phyloP scores from a whole-genome alignment of 2,888 invertebrate species.

The Notocelia uddmanniana region DNA sequence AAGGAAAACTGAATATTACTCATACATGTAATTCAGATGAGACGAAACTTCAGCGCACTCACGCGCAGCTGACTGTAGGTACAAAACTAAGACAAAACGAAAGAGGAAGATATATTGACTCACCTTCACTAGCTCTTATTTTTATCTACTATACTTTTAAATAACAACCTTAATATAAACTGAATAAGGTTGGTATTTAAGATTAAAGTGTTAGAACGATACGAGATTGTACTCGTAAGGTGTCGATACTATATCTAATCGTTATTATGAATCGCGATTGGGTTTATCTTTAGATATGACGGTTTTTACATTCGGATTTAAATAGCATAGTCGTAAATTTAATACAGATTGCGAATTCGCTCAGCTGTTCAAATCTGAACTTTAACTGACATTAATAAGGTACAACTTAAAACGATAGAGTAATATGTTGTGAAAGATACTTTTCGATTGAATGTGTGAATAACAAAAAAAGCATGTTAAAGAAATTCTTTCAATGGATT shows the following conservation, averaged over 20 bases:
- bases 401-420: neutral
- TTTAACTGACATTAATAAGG: neutral
- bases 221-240: neutral
- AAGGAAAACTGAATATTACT: constrained; percentile 25
- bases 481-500: constrained; percentile 1
- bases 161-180: neutral
- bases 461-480: constrained; percentile 7
- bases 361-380: neutral
- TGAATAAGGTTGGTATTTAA: neutral
- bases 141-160: neutral
- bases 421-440: neutral
- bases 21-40: constrained; percentile 20
- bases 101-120: constrained; percentile 20
- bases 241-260: constrained; percentile 60
- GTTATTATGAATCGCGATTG: constrained; percentile 63
- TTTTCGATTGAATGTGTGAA: neutral
- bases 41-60: constrained; percentile 2
- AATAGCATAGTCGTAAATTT: constrained; percentile 16
- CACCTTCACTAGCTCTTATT: constrained; percentile 4
- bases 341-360: constrained; percentile 6
- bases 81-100: constrained; percentile 24
- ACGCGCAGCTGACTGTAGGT: constrained; percentile 12
- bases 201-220: neutral
- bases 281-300: constrained; percentile 61
- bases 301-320: constrained; percentile 35